Evolutionary conservation across 1,140 invertebrate species (phyloP).

Genomic region (Oncopeltus fasciatus): DNA sequence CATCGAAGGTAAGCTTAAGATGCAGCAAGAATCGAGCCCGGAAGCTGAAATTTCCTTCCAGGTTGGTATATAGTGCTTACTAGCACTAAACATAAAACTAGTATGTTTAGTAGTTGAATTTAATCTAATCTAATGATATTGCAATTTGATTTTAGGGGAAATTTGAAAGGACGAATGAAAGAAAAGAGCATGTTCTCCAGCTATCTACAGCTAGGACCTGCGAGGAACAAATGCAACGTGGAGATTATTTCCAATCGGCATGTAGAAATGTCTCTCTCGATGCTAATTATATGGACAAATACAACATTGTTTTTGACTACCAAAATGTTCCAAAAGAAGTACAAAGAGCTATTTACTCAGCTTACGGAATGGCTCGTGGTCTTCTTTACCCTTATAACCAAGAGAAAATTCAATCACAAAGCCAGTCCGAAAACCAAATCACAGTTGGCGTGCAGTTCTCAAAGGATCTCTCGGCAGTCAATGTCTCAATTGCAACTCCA

Average conservation of each 20-base stretch:
- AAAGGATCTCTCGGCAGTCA: conserved; percentile 29
- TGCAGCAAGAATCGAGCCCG: conserved; percentile 24
- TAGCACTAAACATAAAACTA: no score
- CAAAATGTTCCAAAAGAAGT: conserved; percentile 26
- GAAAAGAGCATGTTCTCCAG: conserved; percentile 22
- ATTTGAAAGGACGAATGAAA: conserved; percentile 31
- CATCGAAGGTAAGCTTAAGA: conserved; percentile 34
- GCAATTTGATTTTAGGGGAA: no score
- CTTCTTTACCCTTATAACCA: conserved; percentile 17
- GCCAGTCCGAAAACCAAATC: conserved; percentile 32
- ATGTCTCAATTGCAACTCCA: conserved; percentile 32
- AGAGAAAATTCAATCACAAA: conserved; percentile 21
- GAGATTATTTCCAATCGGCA: conserved; percentile 35
- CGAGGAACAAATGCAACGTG: conserved; percentile 33
- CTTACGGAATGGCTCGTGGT: conserved; percentile 18
- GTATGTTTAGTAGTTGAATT: no score
- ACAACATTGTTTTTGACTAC: conserved; percentile 31
- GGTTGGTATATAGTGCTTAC: no score
- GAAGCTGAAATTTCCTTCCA: conserved; percentile 18
- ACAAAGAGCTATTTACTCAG: conserved; percentile 22
- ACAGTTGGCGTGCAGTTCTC: conserved; percentile 31
- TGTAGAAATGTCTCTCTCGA: conserved; percentile 37
- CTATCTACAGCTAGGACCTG: conserved; percentile 32
- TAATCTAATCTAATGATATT: no score
- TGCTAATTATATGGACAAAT: conserved; percentile 34